Percentiles rank a stretch among this genome's conserved stretches.
Conservation (phyloP, 2,113 vertebrate species). For the Ptilorrhoa leucosticta region DNA sequence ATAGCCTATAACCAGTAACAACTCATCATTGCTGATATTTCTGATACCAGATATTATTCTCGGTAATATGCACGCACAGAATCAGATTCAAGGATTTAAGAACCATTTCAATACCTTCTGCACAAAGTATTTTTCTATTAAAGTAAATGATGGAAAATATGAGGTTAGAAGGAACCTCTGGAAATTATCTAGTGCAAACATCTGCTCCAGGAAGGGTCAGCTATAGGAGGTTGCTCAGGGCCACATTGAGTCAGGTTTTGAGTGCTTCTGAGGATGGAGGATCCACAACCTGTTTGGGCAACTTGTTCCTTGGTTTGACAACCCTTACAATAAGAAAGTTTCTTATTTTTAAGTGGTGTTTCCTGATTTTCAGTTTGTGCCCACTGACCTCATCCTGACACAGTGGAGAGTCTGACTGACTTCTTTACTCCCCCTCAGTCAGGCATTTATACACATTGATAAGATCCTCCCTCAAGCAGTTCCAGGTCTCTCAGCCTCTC, state of each 20-base stretch:
- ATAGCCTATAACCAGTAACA: not conserved
- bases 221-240: not conserved
- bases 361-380: not conserved
- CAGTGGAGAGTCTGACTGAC: not conserved
- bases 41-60: not conserved
- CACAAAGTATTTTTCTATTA: not conserved
- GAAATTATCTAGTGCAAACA: not conserved
- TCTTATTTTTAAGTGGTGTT: not conserved
- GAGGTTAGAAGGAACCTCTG: not conserved
- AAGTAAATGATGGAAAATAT: not conserved
- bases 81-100: not conserved
- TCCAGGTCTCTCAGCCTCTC: not conserved
- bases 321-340: not conserved
- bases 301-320: not conserved
- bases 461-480: not conserved
- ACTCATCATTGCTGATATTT: not conserved
- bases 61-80: not conserved
- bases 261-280: not conserved
- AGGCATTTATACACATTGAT: not conserved
- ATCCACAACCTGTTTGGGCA: not conserved
- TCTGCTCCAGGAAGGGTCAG: not conserved
- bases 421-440: not conserved
- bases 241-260: not conserved
- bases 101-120: not conserved
- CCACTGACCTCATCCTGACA: not conserved